Evolutionary conservation across 2,888 invertebrate species (phyloP).

Genomic region (Cetonia aurata): DNA sequence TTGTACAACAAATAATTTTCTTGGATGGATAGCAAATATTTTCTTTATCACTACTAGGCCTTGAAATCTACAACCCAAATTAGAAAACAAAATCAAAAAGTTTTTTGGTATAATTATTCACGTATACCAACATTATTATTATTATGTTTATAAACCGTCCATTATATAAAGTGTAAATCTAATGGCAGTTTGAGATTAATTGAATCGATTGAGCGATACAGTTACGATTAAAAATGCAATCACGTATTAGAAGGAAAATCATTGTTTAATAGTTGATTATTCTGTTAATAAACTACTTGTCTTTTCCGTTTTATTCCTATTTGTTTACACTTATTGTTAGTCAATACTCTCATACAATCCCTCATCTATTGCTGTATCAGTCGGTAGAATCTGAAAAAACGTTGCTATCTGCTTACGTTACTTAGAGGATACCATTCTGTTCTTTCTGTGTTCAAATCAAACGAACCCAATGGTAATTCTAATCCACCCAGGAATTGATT

Average conservation of each 20-base stretch:
- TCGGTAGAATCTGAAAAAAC: slow-evolving; percentile 17
- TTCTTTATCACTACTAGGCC: no score
- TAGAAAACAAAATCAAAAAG: no score
- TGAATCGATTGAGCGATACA: not conserved
- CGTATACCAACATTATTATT: not conserved
- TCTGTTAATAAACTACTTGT: no score
- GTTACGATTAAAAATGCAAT: not conserved
- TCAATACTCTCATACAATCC: not conserved
- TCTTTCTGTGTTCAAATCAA: slow-evolving; percentile 83
- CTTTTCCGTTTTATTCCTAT: no score
- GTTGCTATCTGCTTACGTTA: slow-evolving; percentile 61
- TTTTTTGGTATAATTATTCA: no score
- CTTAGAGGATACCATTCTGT: slow-evolving; percentile 87
- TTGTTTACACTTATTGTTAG: no score
- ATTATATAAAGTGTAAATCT: slow-evolving; percentile 11
- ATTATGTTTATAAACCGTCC: no score
- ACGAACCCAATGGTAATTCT: slow-evolving; percentile 79
- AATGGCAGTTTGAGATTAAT: slow-evolving; percentile 29
- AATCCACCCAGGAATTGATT: slow-evolving; percentile 96
- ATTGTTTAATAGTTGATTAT: not conserved
- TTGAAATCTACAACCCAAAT: no score
- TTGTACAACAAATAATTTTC: no score
- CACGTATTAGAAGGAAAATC: not conserved
- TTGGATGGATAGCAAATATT: no score
- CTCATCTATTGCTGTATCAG: not conserved